Conservation (phyloP, 2,797 vertebrate genomes). For the Okamejei kenojei region DNA sequence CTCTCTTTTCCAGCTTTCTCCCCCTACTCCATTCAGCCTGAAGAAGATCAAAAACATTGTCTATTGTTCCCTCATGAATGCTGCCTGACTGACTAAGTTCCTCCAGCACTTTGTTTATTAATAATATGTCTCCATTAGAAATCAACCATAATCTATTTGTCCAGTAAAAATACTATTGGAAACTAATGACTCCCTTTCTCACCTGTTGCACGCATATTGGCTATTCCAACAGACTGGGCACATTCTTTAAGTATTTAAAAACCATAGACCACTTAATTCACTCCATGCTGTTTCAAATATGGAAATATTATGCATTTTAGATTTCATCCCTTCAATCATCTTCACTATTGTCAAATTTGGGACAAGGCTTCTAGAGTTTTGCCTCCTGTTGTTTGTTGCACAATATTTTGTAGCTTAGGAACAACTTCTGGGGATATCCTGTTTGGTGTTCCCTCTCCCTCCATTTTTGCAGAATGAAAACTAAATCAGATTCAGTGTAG, state of each 20-base stretch:
- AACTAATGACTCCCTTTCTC: no score
- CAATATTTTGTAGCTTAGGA: neutral
- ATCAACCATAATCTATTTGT: no score
- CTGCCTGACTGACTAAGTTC: no score
- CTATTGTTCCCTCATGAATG: no score
- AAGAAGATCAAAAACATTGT: no score
- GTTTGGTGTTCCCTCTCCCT: neutral
- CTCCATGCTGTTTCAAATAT: neutral
- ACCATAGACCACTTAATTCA: neutral
- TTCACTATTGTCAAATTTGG: neutral
- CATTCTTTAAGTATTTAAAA: neutral
- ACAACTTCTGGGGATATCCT: neutral
- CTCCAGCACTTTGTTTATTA: no score
- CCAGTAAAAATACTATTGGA: no score
- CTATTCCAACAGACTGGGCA: no score
- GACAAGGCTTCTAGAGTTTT: neutral
- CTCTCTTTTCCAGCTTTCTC: no score
- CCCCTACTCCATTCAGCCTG: no score
- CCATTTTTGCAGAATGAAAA: neutral
- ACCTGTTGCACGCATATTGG: no score
- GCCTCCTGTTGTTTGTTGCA: neutral
- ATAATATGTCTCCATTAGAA: no score
- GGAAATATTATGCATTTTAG: neutral
- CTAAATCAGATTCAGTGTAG: neutral
- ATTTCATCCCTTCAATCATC: neutral